Conservation (phyloP, 2,113 vertebrate genomes). For the Pogona vitticeps region DNA sequence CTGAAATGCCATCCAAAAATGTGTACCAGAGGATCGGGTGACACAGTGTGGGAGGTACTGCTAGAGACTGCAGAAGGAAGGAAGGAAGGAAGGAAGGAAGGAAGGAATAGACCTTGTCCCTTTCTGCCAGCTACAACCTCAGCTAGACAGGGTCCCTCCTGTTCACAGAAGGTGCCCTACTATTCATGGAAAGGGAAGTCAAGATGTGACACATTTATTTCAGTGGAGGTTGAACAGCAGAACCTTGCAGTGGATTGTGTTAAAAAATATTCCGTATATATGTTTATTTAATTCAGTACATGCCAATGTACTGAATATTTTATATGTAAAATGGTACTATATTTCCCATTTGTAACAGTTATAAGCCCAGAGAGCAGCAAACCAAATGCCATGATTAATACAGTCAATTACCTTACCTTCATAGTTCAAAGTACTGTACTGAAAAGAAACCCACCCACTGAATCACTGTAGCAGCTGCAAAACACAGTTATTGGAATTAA, state of each 20-base stretch:
- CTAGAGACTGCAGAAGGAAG: neutral
- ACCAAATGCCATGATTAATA: constrained; percentile 60
- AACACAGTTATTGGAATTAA: constrained; percentile 45
- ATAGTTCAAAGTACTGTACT: constrained; percentile 51
- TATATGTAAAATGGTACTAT: neutral
- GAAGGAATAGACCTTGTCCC: too few relatives aligned
- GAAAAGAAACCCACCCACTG: constrained; percentile 41
- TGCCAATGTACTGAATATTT: neutral
- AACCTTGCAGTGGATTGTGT: neutral
- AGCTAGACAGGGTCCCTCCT: neutral
- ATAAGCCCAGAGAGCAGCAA: constrained; percentile 40
- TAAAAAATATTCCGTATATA: neutral
- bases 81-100: too few relatives aligned
- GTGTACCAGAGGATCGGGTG: neutral
- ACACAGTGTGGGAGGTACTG: neutral
- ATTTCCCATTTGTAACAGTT: constrained; percentile 37
- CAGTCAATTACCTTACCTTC: constrained; percentile 57
- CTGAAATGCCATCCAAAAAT: neutral
- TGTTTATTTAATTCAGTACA: constrained; percentile 12
- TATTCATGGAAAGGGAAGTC: neutral
- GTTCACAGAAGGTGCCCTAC: neutral
- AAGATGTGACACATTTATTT: neutral
- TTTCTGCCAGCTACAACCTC: too few relatives aligned
- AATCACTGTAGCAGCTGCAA: constrained; percentile 53
- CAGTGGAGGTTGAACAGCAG: neutral